Conservation (phyloP, 37 sponge, comb jelly and placozoan genomes). For the Mnemiopsis leidyi region DNA sequence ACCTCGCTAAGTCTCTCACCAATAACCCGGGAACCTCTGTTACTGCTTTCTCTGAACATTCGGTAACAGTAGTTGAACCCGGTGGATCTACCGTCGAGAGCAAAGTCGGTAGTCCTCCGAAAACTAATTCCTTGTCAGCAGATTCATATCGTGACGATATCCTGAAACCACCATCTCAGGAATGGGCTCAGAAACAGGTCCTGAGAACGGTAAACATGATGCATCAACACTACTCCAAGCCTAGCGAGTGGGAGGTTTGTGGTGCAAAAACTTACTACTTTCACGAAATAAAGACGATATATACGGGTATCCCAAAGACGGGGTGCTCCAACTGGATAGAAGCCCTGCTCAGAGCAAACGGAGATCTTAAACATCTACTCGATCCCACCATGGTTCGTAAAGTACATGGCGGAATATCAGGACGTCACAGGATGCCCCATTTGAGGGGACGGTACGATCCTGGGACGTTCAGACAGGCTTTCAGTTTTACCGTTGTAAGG, state of each 20-base stretch:
- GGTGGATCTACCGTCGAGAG: too few relatives aligned
- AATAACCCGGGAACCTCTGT: not conserved
- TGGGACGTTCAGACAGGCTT: not conserved
- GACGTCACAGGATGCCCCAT: not conserved
- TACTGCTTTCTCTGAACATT: too few relatives aligned
- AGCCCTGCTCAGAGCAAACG: not conserved
- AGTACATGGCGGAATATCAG: not conserved
- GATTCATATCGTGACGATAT: too few relatives aligned
- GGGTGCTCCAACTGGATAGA: not conserved
- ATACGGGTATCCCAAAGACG: not conserved
- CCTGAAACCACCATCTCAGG: not conserved
- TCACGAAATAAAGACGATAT: not conserved
- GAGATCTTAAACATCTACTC: not conserved
- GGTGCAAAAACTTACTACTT: not conserved
- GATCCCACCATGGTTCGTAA: not conserved
- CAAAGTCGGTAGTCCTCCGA: too few relatives aligned
- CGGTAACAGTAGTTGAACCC: too few relatives aligned
- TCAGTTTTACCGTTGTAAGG: conserved; percentile 17
- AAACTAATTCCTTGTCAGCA: too few relatives aligned
- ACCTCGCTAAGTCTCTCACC: not conserved
- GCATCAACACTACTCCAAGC: not conserved
- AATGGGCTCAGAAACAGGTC: not conserved
- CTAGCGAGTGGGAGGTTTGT: not conserved
- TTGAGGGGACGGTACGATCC: not conserved
- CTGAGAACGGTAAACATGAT: not conserved